These are phyloP conservation scores for Aricia artaxerxes DNA, from an alignment of 2,888 invertebrate genomes.

Conservation along the genomic window DNA sequence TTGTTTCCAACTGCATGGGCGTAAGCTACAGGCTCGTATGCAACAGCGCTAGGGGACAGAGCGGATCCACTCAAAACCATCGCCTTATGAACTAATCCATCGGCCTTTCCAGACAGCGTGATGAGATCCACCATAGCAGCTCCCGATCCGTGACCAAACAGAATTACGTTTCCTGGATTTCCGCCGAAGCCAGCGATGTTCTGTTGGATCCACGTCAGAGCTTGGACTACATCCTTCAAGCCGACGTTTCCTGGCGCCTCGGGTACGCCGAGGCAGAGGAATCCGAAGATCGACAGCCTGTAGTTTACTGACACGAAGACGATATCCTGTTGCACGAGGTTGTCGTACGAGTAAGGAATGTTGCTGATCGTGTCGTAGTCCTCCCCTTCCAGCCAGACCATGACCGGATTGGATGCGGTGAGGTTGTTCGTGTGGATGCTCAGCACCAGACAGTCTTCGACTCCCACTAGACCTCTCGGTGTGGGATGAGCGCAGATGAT, in stretches of 20 bases:
- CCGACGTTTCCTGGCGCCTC: slow-evolving; percentile 91
- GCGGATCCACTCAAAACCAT: slow-evolving; percentile 67
- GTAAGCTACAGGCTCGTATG: slow-evolving; percentile 63
- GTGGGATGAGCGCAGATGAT: slow-evolving; percentile 63
- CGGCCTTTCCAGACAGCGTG: slow-evolving; percentile 57
- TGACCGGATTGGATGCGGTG: slow-evolving; percentile 57
- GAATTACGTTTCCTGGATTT: slow-evolving; percentile 85
- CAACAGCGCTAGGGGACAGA: slow-evolving; percentile 66
- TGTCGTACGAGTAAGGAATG: slow-evolving; percentile 68
- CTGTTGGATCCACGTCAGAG: slow-evolving; percentile 86
- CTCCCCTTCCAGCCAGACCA: slow-evolving; percentile 67
- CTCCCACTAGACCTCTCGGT: slow-evolving; percentile 57
- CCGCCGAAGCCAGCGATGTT: slow-evolving; percentile 89
- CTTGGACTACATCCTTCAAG: slow-evolving; percentile 90
- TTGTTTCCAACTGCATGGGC: slow-evolving; percentile 55
- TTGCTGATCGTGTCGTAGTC: slow-evolving; percentile 53
- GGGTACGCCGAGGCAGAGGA: slow-evolving; percentile 80
- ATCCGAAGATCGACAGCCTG: slow-evolving; percentile 87
- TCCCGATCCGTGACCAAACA: slow-evolving; percentile 91
- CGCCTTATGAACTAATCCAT: slow-evolving; percentile 61
- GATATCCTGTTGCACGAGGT: slow-evolving; percentile 83
- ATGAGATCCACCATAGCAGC: slow-evolving; percentile 79
- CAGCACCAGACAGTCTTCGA: slow-evolving; percentile 66
- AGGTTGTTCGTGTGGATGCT: slow-evolving; percentile 59
- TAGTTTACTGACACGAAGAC: slow-evolving; percentile 85